These are phyloP conservation scores for Cheiracanthium punctorium DNA, from an alignment of 2,888 invertebrate genomes.

Conservation along the genomic window DNA sequence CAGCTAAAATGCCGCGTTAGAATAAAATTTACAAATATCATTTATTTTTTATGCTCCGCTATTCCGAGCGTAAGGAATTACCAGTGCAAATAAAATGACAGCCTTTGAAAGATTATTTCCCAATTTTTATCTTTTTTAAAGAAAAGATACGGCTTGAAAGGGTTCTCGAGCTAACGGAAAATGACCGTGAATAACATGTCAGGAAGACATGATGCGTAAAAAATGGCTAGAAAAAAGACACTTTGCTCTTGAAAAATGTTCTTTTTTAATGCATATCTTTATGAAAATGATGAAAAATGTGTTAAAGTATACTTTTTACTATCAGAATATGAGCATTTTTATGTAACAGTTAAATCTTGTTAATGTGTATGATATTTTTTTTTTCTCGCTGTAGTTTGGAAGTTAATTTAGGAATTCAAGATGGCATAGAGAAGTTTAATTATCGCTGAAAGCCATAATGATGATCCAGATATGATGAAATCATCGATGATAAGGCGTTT, in stretches of 20 bases:
- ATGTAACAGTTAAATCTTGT: not conserved
- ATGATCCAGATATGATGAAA: no score
- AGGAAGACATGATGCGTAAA: not conserved
- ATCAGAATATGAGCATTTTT: not conserved
- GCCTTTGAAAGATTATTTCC: not conserved
- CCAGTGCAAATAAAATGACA: not conserved
- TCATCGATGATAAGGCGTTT: no score
- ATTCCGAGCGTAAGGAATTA: not conserved
- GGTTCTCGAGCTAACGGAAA: not conserved
- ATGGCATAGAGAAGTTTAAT: no score
- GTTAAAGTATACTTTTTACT: not conserved
- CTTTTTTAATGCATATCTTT: not conserved
- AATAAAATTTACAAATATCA: constrained; percentile 2
- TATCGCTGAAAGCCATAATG: no score
- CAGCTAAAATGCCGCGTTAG: not conserved
- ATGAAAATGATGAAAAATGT: not conserved
- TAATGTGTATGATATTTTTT: no score
- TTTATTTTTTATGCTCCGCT: not conserved
- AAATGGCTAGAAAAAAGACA: not conserved
- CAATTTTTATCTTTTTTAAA: not conserved
- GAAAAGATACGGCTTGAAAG: not conserved
- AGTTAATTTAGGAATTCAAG: no score
- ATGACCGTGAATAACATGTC: constrained; percentile 1
- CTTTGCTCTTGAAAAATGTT: not conserved
- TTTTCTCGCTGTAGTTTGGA: no score